phyloP scores from a whole-genome alignment of 2,888 invertebrate species.

The Deladenus siricidicola region DNA sequence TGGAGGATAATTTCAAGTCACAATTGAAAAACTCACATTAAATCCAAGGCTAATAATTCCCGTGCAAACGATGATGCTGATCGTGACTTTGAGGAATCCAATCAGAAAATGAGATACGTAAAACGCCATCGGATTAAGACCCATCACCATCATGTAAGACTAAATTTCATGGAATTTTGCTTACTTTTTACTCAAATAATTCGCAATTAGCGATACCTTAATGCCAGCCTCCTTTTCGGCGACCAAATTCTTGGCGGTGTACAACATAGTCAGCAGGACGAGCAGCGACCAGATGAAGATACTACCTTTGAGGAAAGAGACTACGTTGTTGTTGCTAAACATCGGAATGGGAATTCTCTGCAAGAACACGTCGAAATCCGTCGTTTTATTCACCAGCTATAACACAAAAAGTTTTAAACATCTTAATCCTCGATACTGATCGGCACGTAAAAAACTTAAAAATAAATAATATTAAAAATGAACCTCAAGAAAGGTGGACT shows the following conservation, averaged over 20 bases:
- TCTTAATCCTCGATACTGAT: no score
- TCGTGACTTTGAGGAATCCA: constrained; percentile 36
- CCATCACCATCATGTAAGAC: constrained; percentile 48
- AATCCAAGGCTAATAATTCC: constrained; percentile 20
- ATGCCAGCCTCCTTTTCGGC: constrained; percentile 43
- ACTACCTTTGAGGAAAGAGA: constrained; percentile 18
- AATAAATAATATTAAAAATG: constrained; percentile 1
- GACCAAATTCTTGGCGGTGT: constrained; percentile 42
- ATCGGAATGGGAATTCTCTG: constrained; percentile 25
- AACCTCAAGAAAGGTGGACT: constrained; percentile 27
- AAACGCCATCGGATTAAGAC: constrained; percentile 41
- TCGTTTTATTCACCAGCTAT: no score
- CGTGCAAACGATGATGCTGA: constrained; percentile 34
- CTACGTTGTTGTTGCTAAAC: constrained; percentile 17
- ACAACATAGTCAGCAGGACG: constrained; percentile 37
- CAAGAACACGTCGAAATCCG: constrained; percentile 20
- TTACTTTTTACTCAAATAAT: not conserved
- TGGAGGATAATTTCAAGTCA: not conserved
- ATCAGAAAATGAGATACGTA: constrained; percentile 41
- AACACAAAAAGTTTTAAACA: no score
- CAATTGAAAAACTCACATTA: constrained; percentile 11
- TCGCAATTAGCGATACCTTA: constrained; percentile 14
- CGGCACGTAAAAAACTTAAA: not conserved
- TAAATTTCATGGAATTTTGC: constrained; percentile 1
- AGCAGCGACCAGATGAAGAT: constrained; percentile 37